A percentile compares a stretch with the other conserved stretches of the same genome.
Evolutionary conservation across 2,797 vertebrate genomes (phyloP).

Genomic region (Neosalanx taihuensis): DNA sequence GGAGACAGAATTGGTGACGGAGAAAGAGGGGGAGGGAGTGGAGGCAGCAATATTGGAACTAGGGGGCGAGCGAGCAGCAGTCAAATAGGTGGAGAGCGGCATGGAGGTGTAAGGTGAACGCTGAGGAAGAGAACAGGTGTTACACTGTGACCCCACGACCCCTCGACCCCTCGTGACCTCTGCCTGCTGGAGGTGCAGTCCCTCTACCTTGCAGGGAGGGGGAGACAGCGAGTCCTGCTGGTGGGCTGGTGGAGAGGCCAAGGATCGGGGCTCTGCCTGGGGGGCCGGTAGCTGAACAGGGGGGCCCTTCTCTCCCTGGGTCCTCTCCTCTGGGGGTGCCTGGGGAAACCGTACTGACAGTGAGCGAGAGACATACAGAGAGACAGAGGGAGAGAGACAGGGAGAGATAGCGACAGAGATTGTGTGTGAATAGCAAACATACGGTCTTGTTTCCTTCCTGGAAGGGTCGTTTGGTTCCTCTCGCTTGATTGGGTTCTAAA

Average conservation of each 20-base stretch:
- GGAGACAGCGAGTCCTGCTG: slow-evolving; percentile 56
- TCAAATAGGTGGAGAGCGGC: slow-evolving; percentile 18
- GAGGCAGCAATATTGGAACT: slow-evolving; percentile 34
- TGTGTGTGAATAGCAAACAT: slow-evolving; percentile 1
- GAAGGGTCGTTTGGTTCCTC: slow-evolving; percentile 69
- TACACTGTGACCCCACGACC: neutral
- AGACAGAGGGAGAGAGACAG: too few species aligned
- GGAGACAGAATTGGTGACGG: slow-evolving; percentile 17
- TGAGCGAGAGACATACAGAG: too few species aligned
- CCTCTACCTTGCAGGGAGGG: slow-evolving; percentile 72
- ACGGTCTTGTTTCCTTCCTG: slow-evolving; percentile 56
- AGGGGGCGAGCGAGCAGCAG: slow-evolving; percentile 21
- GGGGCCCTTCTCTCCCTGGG: slow-evolving; percentile 34
- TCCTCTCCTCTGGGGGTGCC: slow-evolving; percentile 29
- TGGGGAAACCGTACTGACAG: slow-evolving; percentile 26
- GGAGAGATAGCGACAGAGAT: too few species aligned
- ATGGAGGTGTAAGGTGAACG: slow-evolving; percentile 48
- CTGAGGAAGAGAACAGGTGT: slow-evolving; percentile 17
- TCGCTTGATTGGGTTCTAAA: slow-evolving; percentile 59
- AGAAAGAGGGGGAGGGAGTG: slow-evolving; percentile 11
- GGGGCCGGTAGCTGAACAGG: slow-evolving; percentile 43
- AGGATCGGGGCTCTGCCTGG: slow-evolving; percentile 35
- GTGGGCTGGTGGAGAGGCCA: slow-evolving; percentile 27
- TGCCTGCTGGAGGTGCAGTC: neutral
- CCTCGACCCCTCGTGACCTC: neutral